Percentiles rank a stretch among this genome's conserved stretches.
Conservation (phyloP, 2,888 invertebrate genomes). For the Odontocerum albicorne region DNA sequence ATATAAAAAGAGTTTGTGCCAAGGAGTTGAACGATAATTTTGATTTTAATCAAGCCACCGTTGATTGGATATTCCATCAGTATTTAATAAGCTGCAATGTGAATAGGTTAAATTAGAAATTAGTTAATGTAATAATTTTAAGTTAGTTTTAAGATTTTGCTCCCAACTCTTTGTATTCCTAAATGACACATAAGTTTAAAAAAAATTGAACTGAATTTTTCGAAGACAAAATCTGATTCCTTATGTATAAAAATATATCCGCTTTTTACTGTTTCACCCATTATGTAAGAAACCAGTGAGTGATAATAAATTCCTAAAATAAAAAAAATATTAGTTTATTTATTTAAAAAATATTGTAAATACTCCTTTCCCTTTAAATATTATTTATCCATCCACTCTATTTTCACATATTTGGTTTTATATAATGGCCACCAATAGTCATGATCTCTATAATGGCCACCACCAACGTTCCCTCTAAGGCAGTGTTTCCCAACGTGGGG, state of each 20-base stretch:
- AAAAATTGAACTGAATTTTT: too few species aligned
- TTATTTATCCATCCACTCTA: too few species aligned
- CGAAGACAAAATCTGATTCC: too few species aligned
- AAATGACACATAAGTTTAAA: too few species aligned
- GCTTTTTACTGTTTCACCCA: conserved; percentile 15
- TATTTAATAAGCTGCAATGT: conserved; percentile 32
- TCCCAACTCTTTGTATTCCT: too few species aligned
- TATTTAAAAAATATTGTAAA: too few species aligned
- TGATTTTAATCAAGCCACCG: conserved; percentile 18
- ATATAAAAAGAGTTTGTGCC: conserved; percentile 10
- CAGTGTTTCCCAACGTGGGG: not conserved
- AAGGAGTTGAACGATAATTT: conserved; percentile 10
- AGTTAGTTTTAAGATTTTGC: conserved; percentile 20
- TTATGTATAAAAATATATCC: conserved; percentile 16
- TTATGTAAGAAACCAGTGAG: conserved; percentile 33
- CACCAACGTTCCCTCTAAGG: too few species aligned
- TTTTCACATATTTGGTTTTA: too few species aligned
- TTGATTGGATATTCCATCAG: conserved; percentile 27
- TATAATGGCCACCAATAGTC: too few species aligned
- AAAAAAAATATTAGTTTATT: conserved; percentile 3
- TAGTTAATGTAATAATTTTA: conserved; percentile 24
- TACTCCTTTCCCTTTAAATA: too few species aligned
- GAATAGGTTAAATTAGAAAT: conserved; percentile 28
- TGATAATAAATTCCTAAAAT: conserved; percentile 35
- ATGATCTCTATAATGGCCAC: too few species aligned